Percentiles rank a stretch among this genome's conserved stretches.
These are phyloP conservation scores for Linnaemya vulpina DNA, from an alignment of 2,888 invertebrate genomes.

Conservation along the genomic window DNA sequence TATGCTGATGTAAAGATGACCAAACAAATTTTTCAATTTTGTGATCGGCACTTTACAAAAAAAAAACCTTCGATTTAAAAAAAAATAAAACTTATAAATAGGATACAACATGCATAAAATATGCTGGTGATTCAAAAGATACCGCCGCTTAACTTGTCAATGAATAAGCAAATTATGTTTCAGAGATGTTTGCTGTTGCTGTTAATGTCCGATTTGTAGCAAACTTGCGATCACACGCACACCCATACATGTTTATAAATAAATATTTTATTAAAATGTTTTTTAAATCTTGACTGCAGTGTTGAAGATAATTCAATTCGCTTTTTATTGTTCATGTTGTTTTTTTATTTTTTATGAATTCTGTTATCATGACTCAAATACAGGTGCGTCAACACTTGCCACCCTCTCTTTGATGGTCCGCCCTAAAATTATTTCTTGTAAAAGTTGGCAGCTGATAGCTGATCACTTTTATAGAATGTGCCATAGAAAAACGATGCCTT, in stretches of 20 bases:
- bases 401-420: constrained; percentile 60
- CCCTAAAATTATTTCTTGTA: constrained; percentile 57
- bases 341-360: neutral
- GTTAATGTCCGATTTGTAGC: constrained; percentile 36
- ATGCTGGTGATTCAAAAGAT: constrained; percentile 63
- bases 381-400: constrained; percentile 71
- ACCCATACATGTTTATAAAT: neutral
- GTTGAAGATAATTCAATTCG: constrained; percentile 51
- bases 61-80: constrained; percentile 22
- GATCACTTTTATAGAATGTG: constrained; percentile 58
- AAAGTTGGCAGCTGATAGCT: constrained; percentile 59
- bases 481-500: constrained; percentile 34
- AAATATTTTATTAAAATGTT: constrained; percentile 44
- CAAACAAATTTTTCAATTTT: constrained; percentile 70
- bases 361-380: constrained; percentile 49
- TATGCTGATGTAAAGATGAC: constrained; percentile 70
- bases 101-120: constrained; percentile 40
- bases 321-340: constrained; percentile 29
- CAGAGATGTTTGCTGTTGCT: constrained; percentile 35
- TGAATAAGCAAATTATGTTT: constrained; percentile 71
- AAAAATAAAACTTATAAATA: neutral
- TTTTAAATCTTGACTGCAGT: constrained; percentile 53
- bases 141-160: constrained; percentile 65
- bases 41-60: constrained; percentile 62
- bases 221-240: neutral